phyloP scores from a whole-genome alignment of 64 coral and sea anemone genomes.

The Montipora foliosa region DNA sequence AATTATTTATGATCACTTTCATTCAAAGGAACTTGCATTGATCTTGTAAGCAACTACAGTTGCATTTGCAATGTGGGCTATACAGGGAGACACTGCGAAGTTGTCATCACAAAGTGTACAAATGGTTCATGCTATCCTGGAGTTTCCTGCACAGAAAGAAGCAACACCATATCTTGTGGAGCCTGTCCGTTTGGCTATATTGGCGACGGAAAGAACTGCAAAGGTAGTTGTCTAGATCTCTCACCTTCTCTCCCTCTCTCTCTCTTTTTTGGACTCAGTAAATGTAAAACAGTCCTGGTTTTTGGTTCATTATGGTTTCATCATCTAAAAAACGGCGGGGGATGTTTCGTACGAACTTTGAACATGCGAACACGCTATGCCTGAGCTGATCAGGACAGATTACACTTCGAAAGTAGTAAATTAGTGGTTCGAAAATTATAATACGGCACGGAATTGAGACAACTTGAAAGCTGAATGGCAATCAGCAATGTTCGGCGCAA shows the following conservation, averaged over 20 bases:
- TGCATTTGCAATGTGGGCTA: constrained; percentile 42
- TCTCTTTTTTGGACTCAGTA: not conserved
- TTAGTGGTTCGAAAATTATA: too few species aligned
- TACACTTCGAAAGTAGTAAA: too few species aligned
- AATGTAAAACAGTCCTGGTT: too few species aligned
- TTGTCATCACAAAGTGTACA: not conserved
- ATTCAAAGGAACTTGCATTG: constrained; percentile 25
- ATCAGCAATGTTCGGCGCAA: too few species aligned
- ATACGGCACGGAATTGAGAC: too few species aligned
- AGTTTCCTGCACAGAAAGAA: constrained; percentile 4
- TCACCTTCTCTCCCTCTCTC: not conserved
- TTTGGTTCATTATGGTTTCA: too few species aligned
- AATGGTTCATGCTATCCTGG: constrained; percentile 39
- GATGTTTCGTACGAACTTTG: too few species aligned
- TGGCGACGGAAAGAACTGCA: constrained; percentile 44
- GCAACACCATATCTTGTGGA: constrained; percentile 10
- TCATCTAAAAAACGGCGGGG: too few species aligned
- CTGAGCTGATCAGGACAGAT: too few species aligned
- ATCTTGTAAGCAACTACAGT: constrained; percentile 22
- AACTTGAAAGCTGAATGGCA: too few species aligned
- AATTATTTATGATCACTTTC: not conserved
- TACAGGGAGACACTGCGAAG: not conserved
- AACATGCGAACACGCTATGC: too few species aligned
- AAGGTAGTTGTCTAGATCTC: not conserved
- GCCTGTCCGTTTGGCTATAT: constrained; percentile 32